These are phyloP conservation scores for Microtus montanus DNA, from an alignment of 2,113 vertebrate genomes.

Conservation along the genomic window DNA sequence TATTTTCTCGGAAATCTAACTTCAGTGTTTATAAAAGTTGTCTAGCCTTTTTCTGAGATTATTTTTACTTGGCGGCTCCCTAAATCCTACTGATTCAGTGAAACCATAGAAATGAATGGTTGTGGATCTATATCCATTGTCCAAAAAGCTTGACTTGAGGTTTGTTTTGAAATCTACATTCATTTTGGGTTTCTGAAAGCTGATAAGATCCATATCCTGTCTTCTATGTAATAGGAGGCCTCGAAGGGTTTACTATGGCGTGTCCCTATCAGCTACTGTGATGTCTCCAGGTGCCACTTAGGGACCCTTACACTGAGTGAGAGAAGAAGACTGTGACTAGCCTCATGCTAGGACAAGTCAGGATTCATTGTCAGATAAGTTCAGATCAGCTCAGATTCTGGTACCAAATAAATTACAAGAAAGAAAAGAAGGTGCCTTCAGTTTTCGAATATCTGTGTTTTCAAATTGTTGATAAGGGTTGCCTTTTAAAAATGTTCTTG, in stretches of 20 bases:
- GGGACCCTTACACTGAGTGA: conserved; percentile 32
- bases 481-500: conserved; percentile 40
- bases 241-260: neutral
- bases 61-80: neutral
- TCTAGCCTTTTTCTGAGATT: neutral
- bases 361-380: neutral
- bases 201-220: neutral
- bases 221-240: neutral
- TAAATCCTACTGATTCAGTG: neutral
- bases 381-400: conserved; percentile 44
- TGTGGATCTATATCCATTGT: neutral
- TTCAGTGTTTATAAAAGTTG: neutral
- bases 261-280: conserved; percentile 10
- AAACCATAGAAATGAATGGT: neutral
- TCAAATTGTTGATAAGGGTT: conserved; percentile 49
- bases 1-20: neutral
- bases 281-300: conserved; percentile 41
- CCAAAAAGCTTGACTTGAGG: too few species aligned
- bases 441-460: conserved; percentile 50
- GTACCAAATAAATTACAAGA: conserved; percentile 44
- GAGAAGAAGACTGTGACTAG: neutral
- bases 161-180: neutral
- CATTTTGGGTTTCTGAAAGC: neutral
- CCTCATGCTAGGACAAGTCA: neutral
- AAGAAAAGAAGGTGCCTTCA: neutral